Percentiles rank a stretch among this genome's conserved stretches.
These are phyloP conservation scores for Tupaia tana DNA, from an alignment of 2,113 vertebrate genomes.

Conservation along the genomic window DNA sequence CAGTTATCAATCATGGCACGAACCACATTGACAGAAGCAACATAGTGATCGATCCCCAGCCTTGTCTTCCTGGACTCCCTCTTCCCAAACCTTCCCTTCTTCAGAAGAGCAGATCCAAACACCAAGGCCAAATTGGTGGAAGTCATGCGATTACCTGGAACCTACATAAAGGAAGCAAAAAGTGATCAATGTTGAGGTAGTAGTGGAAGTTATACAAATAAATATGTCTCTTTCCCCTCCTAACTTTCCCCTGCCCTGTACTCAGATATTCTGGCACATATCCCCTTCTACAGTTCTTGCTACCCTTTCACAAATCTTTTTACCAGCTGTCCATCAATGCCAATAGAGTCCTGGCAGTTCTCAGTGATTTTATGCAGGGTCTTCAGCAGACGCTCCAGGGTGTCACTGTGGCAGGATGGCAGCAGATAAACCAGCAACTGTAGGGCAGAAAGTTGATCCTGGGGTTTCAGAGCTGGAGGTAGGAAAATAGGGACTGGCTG, in stretches of 20 bases:
- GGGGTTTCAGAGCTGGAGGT: slow-evolving; percentile 87
- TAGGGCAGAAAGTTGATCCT: slow-evolving; percentile 89
- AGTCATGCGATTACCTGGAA: slow-evolving; percentile 97
- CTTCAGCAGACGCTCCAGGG: slow-evolving; percentile 92
- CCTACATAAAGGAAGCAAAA: slow-evolving; percentile 83
- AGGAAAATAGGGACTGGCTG: slow-evolving; percentile 43
- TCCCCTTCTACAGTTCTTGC: not conserved
- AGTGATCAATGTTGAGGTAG: not conserved
- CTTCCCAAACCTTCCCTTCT: slow-evolving; percentile 87
- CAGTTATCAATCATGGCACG: slow-evolving; percentile 93
- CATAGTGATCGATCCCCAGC: slow-evolving; percentile 90
- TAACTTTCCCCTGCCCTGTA: not conserved
- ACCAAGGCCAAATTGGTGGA: slow-evolving; percentile 93
- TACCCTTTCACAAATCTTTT: slow-evolving; percentile 30
- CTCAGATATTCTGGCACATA: not conserved
- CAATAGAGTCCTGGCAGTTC: slow-evolving; percentile 87
- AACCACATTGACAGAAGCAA: slow-evolving; percentile 91
- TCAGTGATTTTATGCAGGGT: slow-evolving; percentile 90
- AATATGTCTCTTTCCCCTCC: not conserved
- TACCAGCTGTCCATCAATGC: slow-evolving; percentile 89
- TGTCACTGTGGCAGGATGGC: slow-evolving; percentile 95
- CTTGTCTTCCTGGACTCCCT: slow-evolving; percentile 84
- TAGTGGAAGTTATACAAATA: not conserved
- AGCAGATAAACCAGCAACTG: slow-evolving; percentile 94
- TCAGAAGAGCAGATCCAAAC: slow-evolving; percentile 95